Evolutionary conservation across 2,797 vertebrate species (phyloP).

Genomic region (Lepus oiostolus): DNA sequence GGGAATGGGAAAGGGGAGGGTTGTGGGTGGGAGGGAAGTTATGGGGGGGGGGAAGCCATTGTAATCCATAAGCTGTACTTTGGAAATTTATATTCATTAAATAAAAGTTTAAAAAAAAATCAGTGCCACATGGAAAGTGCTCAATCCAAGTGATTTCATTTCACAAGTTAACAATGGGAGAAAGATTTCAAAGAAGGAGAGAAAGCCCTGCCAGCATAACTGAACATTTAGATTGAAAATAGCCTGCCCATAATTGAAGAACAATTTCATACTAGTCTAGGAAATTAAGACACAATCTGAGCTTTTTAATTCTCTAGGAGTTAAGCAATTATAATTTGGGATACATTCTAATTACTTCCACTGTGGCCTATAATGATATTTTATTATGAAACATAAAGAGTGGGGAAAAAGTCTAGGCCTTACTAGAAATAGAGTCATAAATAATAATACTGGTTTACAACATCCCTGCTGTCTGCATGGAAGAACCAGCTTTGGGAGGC

Average conservation of each 20-base stretch:
- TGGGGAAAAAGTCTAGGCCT: constrained; percentile 64
- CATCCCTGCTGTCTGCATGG: constrained; percentile 56
- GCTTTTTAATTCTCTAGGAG: constrained; percentile 68
- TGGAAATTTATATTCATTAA: too few relatives aligned
- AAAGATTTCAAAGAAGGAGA: background rate
- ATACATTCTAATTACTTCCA: constrained; percentile 72
- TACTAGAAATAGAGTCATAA: constrained; percentile 66
- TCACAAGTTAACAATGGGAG: background rate
- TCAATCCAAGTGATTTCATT: background rate
- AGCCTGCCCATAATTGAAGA: background rate
- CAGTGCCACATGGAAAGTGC: background rate
- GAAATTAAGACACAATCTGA: constrained; percentile 29
- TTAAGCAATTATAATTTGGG: constrained; percentile 73
- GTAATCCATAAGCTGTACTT: too few relatives aligned
- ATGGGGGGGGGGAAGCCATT: too few relatives aligned
- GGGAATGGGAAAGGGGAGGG: too few relatives aligned
- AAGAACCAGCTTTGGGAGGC: constrained; percentile 57
- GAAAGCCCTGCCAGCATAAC: background rate
- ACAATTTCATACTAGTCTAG: constrained; percentile 8
- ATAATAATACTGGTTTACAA: constrained; percentile 68
- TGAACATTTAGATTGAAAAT: background rate
- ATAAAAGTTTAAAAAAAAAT: background rate
- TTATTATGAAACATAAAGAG: constrained; percentile 71
- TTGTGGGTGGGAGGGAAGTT: too few relatives aligned
- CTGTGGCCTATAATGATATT: constrained; percentile 65